These are phyloP conservation scores for Alexandromys fortis DNA, from an alignment of 2,113 vertebrate species.

Conservation along the genomic window DNA sequence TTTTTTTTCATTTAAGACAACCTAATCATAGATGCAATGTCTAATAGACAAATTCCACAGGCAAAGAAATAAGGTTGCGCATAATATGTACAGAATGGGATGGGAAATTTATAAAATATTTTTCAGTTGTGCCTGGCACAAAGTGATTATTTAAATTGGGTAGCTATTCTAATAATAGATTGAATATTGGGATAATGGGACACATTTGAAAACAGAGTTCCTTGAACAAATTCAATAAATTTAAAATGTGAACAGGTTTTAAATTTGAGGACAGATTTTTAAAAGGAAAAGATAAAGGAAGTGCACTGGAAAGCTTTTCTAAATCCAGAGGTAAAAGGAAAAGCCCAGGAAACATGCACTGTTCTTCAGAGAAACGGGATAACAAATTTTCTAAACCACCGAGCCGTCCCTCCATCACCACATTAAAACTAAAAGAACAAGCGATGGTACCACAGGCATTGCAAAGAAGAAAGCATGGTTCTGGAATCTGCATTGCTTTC, in stretches of 20 bases:
- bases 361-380: not conserved
- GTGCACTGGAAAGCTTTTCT: too few species aligned
- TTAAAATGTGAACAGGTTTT: not conserved
- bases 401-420: not conserved
- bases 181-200: not conserved
- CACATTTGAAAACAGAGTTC: not conserved
- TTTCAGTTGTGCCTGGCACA: not conserved
- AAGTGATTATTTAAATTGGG: not conserved
- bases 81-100: too few species aligned
- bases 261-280: not conserved
- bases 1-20: not conserved
- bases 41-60: not conserved
- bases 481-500: not conserved
- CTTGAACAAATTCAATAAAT: not conserved
- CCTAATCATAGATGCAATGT: not conserved
- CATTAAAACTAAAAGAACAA: not conserved
- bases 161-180: not conserved
- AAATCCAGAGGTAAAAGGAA: not conserved
- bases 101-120: not conserved
- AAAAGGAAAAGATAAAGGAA: not conserved
- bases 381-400: not conserved
- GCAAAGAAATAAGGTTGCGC: not conserved
- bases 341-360: not conserved
- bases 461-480: rapidly evolving
- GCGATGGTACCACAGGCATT: not conserved